These are phyloP conservation scores for Hydractinia symbiolongicarpus DNA, from an alignment of 30 jellyfish, hydroid and myxozoan genomes.

Conservation along the genomic window DNA sequence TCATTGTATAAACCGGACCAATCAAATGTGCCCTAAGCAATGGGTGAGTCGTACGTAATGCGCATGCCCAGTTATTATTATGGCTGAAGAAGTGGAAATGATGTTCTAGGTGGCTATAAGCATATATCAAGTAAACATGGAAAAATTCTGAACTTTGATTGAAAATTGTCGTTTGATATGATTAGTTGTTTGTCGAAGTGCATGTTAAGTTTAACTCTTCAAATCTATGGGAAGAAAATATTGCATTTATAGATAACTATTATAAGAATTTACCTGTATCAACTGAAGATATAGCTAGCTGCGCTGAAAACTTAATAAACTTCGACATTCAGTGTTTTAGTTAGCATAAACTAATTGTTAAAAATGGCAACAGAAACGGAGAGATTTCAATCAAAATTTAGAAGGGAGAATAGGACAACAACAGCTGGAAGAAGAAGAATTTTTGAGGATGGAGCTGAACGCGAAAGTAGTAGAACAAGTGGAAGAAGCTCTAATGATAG, in stretches of 20 bases:
- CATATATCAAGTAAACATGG: conserved; percentile 9
- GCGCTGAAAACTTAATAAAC: background rate
- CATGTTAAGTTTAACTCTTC: no score
- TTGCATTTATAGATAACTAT: no score
- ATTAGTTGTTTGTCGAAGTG: no score
- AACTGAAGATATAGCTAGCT: background rate
- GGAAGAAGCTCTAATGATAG: conserved; percentile 28
- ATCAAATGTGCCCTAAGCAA: conserved; percentile 49
- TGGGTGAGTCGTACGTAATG: conserved; percentile 95
- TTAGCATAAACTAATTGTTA: background rate
- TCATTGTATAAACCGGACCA: conserved; percentile 41
- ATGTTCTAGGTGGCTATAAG: conserved; percentile 6
- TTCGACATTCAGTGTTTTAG: background rate
- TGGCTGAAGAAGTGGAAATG: conserved; percentile 33
- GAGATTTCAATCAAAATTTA: conserved; percentile 24
- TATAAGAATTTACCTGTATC: background rate
- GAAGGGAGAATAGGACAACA: conserved; percentile 21
- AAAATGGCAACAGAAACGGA: conserved; percentile 17
- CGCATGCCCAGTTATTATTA: conserved; percentile 73
- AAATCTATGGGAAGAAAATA: no score
- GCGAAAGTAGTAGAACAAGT: conserved; percentile 1
- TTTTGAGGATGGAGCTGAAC: conserved; percentile 30
- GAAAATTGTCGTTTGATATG: no score
- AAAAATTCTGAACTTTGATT: background rate
- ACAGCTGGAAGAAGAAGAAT: conserved; percentile 35